A percentile compares a stretch with the other conserved stretches of the same genome.
Conservation (phyloP, 1,140 invertebrate species). For the Drosophila sp. region DNA sequence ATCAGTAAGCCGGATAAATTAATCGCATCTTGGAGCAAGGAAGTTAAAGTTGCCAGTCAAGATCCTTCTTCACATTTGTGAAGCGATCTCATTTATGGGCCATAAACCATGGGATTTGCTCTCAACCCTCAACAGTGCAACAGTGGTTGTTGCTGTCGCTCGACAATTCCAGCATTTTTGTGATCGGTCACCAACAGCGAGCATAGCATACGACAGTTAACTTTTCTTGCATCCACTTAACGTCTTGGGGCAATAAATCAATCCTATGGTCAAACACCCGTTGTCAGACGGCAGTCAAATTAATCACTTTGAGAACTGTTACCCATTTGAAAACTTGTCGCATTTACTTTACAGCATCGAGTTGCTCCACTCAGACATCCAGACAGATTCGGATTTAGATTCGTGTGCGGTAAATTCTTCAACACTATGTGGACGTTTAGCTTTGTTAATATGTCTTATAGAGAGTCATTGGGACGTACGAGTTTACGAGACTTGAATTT, state of each 20-base stretch:
- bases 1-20: slow-evolving; percentile 75
- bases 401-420: slow-evolving; percentile 77
- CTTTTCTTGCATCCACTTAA: slow-evolving; percentile 82
- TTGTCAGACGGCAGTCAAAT: slow-evolving; percentile 79
- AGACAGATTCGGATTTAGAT: slow-evolving; percentile 16
- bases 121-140: slow-evolving; percentile 17
- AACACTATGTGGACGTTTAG: slow-evolving; percentile 65
- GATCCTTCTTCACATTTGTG: slow-evolving; percentile 65
- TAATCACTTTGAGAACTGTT: slow-evolving; percentile 82
- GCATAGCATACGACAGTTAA: slow-evolving; percentile 78
- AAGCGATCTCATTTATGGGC: slow-evolving; percentile 78
- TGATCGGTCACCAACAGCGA: slow-evolving; percentile 74
- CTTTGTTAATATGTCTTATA: slow-evolving; percentile 58
- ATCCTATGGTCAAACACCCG: slow-evolving; percentile 77
- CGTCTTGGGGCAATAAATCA: slow-evolving; percentile 81
- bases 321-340: slow-evolving; percentile 81
- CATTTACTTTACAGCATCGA: slow-evolving; percentile 65
- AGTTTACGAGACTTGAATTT: slow-evolving; percentile 25
- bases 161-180: slow-evolving; percentile 56
- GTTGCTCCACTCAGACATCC: slow-evolving; percentile 2
- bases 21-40: slow-evolving; percentile 65
- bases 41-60: slow-evolving; percentile 27
- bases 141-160: slow-evolving; percentile 20
- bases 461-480: slow-evolving; percentile 51
- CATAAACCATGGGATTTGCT: slow-evolving; percentile 71